phyloP scores from a whole-genome alignment of 2,797 vertebrate genomes.

The Prionace glauca region DNA sequence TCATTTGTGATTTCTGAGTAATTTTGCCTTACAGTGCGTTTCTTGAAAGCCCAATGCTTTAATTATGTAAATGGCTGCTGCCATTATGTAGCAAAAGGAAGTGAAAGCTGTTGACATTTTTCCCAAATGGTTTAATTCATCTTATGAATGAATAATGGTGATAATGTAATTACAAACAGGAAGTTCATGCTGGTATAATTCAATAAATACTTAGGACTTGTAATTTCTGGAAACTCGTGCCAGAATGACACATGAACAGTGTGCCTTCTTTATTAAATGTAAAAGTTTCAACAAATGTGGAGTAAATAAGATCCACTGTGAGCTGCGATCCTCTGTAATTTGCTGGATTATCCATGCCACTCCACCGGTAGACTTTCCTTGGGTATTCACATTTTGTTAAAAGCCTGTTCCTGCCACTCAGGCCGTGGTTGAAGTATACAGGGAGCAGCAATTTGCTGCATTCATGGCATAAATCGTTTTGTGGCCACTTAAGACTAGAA shows the following conservation, averaged over 20 bases:
- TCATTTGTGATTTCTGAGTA: background rate
- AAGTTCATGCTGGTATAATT: background rate
- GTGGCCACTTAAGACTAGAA: background rate
- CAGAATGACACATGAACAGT: background rate
- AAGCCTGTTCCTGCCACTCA: background rate
- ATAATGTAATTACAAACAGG: background rate
- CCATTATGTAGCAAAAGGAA: background rate
- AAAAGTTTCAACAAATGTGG: background rate
- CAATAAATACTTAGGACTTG: background rate
- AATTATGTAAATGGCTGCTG: background rate
- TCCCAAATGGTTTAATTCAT: background rate
- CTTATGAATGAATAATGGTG: background rate
- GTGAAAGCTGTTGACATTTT: background rate
- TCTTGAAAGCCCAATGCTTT: background rate
- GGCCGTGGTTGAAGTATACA: background rate
- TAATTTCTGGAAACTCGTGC: background rate
- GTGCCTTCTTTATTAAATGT: background rate
- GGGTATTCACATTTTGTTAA: background rate
- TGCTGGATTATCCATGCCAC: background rate
- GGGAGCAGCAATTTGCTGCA: background rate
- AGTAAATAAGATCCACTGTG: background rate
- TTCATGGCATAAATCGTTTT: background rate
- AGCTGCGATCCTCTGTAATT: background rate
- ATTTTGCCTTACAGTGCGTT: background rate
- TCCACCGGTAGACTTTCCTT: background rate